Evolutionary conservation across 2,113 vertebrate species (phyloP).

Genomic region (Lota lota): DNA sequence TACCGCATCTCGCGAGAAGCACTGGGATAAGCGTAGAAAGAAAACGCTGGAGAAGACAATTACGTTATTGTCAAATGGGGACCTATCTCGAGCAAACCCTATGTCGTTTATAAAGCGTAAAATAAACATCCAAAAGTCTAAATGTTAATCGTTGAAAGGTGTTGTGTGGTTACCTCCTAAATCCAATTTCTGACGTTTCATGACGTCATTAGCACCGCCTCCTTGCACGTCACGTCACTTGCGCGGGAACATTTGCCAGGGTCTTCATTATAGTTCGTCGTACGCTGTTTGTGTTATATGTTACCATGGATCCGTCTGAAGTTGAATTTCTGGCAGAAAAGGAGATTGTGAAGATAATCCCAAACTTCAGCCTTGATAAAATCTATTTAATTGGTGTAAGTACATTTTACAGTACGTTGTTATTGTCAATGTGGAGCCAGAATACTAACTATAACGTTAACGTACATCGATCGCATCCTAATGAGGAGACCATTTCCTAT

Average conservation of each 20-base stretch:
- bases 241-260: constrained; percentile 51
- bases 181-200: not conserved
- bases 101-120: too few relatives aligned
- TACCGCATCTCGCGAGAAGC: too few relatives aligned
- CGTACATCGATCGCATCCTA: not conserved
- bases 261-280: not conserved
- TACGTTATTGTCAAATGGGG: too few relatives aligned
- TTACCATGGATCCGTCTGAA: constrained; percentile 83
- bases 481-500: not conserved
- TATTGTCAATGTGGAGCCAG: not conserved
- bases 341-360: constrained; percentile 87
- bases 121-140: too few relatives aligned
- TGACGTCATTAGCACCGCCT: constrained; percentile 1
- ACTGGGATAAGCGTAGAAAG: too few relatives aligned
- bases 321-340: constrained; percentile 94
- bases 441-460: not conserved
- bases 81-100: too few relatives aligned
- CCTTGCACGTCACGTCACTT: not conserved
- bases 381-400: constrained; percentile 92
- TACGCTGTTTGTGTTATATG: too few relatives aligned
- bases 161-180: too few relatives aligned
- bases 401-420: constrained; percentile 1
- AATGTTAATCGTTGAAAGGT: too few relatives aligned
- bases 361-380: constrained; percentile 92
- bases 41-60: too few relatives aligned